Percentiles rank a stretch among this genome's conserved stretches.
These are phyloP conservation scores for Drosophila insularis DNA, from an alignment of 1,140 invertebrate genomes.

Conservation along the genomic window DNA sequence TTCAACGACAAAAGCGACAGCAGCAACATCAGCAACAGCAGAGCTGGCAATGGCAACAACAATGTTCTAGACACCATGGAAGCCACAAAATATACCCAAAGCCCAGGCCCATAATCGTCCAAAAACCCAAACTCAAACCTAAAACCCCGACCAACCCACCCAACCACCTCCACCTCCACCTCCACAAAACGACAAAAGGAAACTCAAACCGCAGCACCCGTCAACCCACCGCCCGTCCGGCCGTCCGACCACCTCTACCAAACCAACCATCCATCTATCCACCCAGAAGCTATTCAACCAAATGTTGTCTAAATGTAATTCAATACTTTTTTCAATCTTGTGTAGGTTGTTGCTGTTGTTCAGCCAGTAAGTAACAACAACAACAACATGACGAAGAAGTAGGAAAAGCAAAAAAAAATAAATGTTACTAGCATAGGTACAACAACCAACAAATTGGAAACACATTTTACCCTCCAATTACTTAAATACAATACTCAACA, in stretches of 20 bases:
- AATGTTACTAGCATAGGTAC: conserved; percentile 51
- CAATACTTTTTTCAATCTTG: conserved; percentile 76
- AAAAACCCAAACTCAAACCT: conserved; percentile 20
- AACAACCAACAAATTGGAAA: conserved; percentile 77
- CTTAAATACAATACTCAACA: conserved; percentile 70
- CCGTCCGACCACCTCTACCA: conserved; percentile 10
- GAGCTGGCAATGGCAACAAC: not conserved
- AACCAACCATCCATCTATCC: conserved; percentile 7
- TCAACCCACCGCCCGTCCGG: conserved; percentile 17
- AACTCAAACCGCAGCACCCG: conserved; percentile 69
- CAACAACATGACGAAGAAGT: conserved; percentile 12
- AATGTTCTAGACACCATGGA: conserved; percentile 47
- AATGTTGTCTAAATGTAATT: conserved; percentile 80
- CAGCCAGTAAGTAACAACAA: conserved; percentile 30
- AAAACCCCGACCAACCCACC: conserved; percentile 8
- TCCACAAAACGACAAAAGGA: conserved; percentile 58
- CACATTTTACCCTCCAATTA: conserved; percentile 80
- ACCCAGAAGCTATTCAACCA: conserved; percentile 70
- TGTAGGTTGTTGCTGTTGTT: conserved; percentile 37
- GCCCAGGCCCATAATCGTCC: conserved; percentile 30
- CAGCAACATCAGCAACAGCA: not conserved
- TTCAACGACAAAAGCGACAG: not conserved
- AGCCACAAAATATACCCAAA: conserved; percentile 68
- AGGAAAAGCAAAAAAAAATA: conserved; percentile 17
- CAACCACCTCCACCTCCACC: not conserved